These are phyloP conservation scores for Sminthurinus signatus DNA, from an alignment of 1,140 invertebrate species.

Conservation along the genomic window DNA sequence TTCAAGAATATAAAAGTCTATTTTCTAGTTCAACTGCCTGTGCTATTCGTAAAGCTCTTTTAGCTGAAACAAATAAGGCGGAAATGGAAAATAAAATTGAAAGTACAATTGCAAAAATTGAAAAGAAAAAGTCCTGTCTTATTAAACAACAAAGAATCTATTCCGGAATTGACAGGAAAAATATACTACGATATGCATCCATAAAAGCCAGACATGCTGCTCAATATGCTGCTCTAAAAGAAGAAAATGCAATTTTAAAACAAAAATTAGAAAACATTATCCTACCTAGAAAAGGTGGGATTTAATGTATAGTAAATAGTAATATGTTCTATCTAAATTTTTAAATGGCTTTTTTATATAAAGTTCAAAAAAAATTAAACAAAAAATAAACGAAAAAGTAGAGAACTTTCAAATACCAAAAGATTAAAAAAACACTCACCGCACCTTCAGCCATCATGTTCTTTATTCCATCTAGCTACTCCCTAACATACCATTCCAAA, in stretches of 20 bases:
- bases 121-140: constrained; percentile 68
- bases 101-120: constrained; percentile 51
- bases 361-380: too few species aligned
- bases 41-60: constrained; percentile 91
- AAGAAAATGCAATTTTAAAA: constrained; percentile 2
- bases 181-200: constrained; percentile 10
- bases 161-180: constrained; percentile 78
- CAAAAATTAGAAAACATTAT: constrained; percentile 1
- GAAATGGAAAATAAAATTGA: constrained; percentile 58
- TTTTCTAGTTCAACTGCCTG: constrained; percentile 97
- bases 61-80: constrained; percentile 60
- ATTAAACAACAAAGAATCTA: constrained; percentile 69
- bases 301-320: too few species aligned
- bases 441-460: too few species aligned
- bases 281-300: background rate
- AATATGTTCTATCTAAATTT: too few species aligned
- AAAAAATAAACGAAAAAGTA: too few species aligned
- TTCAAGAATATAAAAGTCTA: constrained; percentile 86
- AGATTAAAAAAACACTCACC: too few species aligned
- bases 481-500: too few species aligned
- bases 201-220: constrained; percentile 2
- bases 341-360: too few species aligned
- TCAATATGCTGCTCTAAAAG: constrained; percentile 6
- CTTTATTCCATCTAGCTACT: too few species aligned
- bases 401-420: too few species aligned